Evolutionary conservation across 2,888 invertebrate species (phyloP).

Genomic region (Archips crataeganus): DNA sequence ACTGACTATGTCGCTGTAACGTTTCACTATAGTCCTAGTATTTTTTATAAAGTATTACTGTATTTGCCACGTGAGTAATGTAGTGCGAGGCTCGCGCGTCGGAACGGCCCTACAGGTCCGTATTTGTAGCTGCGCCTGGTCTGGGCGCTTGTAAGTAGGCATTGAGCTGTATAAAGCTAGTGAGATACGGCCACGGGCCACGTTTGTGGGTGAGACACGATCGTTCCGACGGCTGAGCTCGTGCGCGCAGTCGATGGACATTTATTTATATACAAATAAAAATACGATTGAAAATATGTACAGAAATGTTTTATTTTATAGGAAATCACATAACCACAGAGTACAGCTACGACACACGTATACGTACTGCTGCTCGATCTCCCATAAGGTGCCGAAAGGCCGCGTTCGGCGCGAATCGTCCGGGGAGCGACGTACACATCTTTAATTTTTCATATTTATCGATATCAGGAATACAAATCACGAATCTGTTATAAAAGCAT

Average conservation of each 20-base stretch:
- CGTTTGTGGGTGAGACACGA: not conserved
- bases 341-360: conserved; percentile 68
- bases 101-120: conserved; percentile 11
- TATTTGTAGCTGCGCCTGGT: not conserved
- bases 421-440: conserved; percentile 80
- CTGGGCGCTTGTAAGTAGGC: not conserved
- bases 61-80: conserved; percentile 46
- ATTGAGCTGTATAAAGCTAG: not conserved
- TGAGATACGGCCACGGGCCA: not conserved
- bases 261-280: conserved; percentile 67
- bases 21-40: conserved; percentile 63
- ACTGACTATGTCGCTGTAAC: conserved; percentile 53
- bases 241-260: conserved; percentile 18
- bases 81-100: conserved; percentile 43
- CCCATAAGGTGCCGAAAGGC: conserved; percentile 70
- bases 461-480: conserved; percentile 85
- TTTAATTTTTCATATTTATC: conserved; percentile 77
- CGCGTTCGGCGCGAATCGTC: conserved; percentile 70
- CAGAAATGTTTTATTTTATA: conserved; percentile 83
- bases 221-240: not conserved
- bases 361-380: conserved; percentile 67
- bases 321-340: conserved; percentile 78
- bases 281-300: conserved; percentile 83
- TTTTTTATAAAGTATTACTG: conserved; percentile 61
- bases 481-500: conserved; percentile 85